A percentile compares a stretch with the other conserved stretches of the same genome.
These are phyloP conservation scores for Poicephalus meyeri DNA, from an alignment of 2,113 vertebrate species.

Conservation along the genomic window DNA sequence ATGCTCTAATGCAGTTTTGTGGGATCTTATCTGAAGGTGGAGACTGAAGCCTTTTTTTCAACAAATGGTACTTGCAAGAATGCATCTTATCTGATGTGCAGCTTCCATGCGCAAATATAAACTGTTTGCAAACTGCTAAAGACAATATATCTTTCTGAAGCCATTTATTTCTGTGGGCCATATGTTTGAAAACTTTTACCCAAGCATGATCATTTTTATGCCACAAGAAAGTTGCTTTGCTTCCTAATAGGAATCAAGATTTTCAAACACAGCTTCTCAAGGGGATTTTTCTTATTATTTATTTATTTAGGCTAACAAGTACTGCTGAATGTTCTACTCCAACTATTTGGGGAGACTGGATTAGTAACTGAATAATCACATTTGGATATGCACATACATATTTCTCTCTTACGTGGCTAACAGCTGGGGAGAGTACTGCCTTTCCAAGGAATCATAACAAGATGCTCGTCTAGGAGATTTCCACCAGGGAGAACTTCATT, in stretches of 20 bases:
- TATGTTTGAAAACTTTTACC: not conserved
- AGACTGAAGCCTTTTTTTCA: not conserved
- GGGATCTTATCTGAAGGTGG: not conserved
- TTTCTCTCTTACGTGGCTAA: conserved; percentile 28
- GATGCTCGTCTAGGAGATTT: not conserved
- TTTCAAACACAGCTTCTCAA: not conserved
- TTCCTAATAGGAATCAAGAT: not conserved
- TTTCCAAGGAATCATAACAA: conserved; percentile 28
- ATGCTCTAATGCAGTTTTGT: not conserved
- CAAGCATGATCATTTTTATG: not conserved
- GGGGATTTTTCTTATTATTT: not conserved
- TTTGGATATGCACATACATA: not conserved
- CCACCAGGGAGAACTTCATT: not conserved
- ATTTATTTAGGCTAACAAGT: not conserved
- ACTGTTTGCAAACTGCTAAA: not conserved
- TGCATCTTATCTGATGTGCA: not conserved
- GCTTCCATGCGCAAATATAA: not conserved
- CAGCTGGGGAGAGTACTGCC: conserved; percentile 23
- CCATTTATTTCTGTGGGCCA: not conserved
- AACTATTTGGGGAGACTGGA: not conserved
- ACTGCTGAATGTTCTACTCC: not conserved
- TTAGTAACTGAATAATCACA: conserved; percentile 20
- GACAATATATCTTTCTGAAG: not conserved
- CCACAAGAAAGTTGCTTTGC: not conserved
- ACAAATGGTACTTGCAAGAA: not conserved